Conservation (phyloP, 1,140 invertebrate genomes). For the Mizuhopecten yessoensis region DNA sequence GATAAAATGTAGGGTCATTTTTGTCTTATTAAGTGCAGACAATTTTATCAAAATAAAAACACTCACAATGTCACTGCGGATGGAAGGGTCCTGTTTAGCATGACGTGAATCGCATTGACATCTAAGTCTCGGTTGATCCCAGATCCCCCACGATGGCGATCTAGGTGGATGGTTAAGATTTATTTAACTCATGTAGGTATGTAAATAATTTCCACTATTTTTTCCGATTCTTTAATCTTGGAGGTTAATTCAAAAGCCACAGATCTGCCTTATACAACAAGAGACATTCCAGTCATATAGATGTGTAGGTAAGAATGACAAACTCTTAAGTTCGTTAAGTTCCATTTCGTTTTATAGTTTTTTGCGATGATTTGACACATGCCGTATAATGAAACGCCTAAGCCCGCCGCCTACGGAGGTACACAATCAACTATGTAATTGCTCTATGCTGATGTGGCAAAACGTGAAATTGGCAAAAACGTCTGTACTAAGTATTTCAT, state of each 20-base stretch:
- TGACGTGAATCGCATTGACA: too few relatives aligned
- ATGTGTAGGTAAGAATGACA: not conserved
- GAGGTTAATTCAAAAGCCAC: not conserved
- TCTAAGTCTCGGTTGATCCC: not conserved
- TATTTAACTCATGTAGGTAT: not conserved
- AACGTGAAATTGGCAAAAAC: not conserved
- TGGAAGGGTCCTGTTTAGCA: too few relatives aligned
- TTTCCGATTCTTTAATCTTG: not conserved
- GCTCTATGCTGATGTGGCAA: not conserved
- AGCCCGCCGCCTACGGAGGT: not conserved
- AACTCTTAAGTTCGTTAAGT: not conserved
- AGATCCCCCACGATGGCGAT: not conserved
- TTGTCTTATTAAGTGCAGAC: too few relatives aligned
- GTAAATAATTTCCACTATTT: not conserved
- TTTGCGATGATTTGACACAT: not conserved
- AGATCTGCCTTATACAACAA: not conserved
- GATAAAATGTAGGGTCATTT: too few relatives aligned
- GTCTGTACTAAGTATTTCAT: not conserved
- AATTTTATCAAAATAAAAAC: too few relatives aligned
- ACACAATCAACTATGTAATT: not conserved
- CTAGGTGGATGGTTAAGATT: not conserved
- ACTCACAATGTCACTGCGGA: too few relatives aligned
- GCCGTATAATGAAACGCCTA: not conserved
- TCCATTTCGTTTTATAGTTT: not conserved
- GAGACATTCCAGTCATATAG: constrained; percentile 6